Evolutionary conservation across 2,888 invertebrate species (phyloP).

Genomic region (Deilephila elpenor): DNA sequence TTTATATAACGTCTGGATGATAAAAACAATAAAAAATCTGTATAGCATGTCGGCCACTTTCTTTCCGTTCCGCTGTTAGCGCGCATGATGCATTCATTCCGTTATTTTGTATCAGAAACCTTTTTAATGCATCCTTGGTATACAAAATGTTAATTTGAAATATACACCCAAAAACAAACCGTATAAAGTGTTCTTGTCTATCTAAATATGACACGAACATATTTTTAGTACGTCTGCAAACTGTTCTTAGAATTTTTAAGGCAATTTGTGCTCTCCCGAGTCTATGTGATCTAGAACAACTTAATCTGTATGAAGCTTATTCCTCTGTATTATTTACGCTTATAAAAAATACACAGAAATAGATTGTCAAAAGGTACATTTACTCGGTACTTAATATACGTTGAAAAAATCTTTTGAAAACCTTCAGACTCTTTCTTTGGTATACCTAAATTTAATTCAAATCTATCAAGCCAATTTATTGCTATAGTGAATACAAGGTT

Average conservation of each 20-base stretch:
- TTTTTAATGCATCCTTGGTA: slow-evolving; percentile 1
- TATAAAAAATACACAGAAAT: too few species aligned
- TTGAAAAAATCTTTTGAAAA: too few species aligned
- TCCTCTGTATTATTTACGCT: too few species aligned
- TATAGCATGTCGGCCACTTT: slow-evolving; percentile 7
- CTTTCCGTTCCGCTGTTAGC: slow-evolving; percentile 14
- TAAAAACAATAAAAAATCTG: slow-evolving; percentile 18
- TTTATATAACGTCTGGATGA: slow-evolving; percentile 22
- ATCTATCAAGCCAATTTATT: too few species aligned
- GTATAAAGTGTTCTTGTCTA: neutral
- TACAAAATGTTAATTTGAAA: neutral
- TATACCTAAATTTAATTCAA: too few species aligned
- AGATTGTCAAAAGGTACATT: too few species aligned
- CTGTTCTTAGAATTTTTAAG: neutral
- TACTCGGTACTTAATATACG: too few species aligned
- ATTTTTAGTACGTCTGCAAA: neutral
- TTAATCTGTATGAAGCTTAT: too few species aligned
- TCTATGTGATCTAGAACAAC: neutral
- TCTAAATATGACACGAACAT: neutral
- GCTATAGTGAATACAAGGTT: too few species aligned
- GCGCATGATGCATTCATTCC: slow-evolving; percentile 16
- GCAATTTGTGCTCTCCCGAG: neutral
- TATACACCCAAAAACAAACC: neutral
- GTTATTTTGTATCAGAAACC: slow-evolving; percentile 4
- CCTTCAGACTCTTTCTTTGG: too few species aligned